Percentiles rank a stretch among this genome's conserved stretches.
Evolutionary conservation across 2,797 vertebrate genomes (phyloP).

Genomic region (Hyperoplus immaculatus): DNA sequence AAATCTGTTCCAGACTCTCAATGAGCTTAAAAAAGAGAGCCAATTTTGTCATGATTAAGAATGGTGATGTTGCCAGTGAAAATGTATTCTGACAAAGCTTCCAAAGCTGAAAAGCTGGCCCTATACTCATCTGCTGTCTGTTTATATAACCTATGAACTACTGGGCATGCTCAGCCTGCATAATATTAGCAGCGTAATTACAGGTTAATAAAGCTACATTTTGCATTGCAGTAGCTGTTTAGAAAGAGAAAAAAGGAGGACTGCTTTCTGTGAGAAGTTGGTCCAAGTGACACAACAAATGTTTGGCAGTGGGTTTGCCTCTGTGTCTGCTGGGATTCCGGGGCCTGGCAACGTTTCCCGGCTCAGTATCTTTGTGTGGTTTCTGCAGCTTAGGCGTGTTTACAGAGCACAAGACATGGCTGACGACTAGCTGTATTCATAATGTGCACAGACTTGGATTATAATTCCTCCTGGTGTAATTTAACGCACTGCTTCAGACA

Average conservation of each 20-base stretch:
- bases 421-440: conserved; percentile 33
- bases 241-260: conserved; percentile 38
- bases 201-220: conserved; percentile 51
- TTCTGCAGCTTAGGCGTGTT: conserved; percentile 62
- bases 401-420: conserved; percentile 50
- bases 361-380: conserved; percentile 56
- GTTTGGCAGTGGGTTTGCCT: conserved; percentile 66
- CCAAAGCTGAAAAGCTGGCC: conserved; percentile 14
- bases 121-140: conserved; percentile 6
- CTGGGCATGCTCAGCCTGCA: conserved; percentile 15
- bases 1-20: neutral
- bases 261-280: conserved; percentile 42
- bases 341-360: conserved; percentile 52
- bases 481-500: conserved; percentile 48
- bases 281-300: conserved; percentile 69
- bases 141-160: conserved; percentile 35
- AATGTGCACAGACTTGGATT: conserved; percentile 45
- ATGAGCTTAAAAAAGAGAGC: neutral
- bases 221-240: conserved; percentile 51
- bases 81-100: conserved; percentile 25
- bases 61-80: conserved; percentile 8
- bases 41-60: neutral
- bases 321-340: conserved; percentile 65
- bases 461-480: conserved; percentile 63
- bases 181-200: conserved; percentile 54